Percentiles rank a stretch among this genome's conserved stretches.
Evolutionary conservation across 2,797 vertebrate species (phyloP).

Genomic region (Darevskia nairensis): DNA sequence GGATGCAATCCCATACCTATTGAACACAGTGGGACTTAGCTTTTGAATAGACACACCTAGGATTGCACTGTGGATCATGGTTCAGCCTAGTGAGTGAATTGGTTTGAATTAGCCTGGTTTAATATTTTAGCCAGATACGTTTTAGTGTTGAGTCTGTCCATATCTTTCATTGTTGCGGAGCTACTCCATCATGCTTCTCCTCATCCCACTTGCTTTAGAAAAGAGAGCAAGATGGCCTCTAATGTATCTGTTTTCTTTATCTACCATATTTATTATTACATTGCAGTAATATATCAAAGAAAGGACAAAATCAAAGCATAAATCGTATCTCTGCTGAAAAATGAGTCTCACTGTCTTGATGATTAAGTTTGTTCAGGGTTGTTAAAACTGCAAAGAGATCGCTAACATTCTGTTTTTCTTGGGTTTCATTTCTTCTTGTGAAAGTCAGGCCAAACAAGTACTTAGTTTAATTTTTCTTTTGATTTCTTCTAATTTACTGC

Average conservation of each 20-base stretch:
- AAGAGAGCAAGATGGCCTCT: not conserved
- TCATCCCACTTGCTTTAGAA: constrained; percentile 1
- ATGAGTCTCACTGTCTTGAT: not conserved
- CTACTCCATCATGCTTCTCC: not conserved
- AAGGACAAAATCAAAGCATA: constrained; percentile 26
- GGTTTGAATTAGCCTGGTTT: not conserved
- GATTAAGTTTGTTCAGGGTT: constrained; percentile 11
- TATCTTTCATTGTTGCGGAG: accelerated
- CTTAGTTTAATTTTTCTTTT: constrained; percentile 50
- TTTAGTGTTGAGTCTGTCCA: not conserved
- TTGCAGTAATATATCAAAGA: not conserved
- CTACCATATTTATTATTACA: constrained; percentile 14
- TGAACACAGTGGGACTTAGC: too few relatives aligned
- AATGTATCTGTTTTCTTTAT: constrained; percentile 20
- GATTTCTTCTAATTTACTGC: not conserved
- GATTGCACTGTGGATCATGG: too few relatives aligned
- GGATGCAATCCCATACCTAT: too few relatives aligned
- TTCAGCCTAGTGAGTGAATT: not conserved
- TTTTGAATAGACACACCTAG: too few relatives aligned
- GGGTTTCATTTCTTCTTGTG: constrained; percentile 1
- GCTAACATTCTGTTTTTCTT: constrained; percentile 6
- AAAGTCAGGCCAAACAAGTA: constrained; percentile 40
- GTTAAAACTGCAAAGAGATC: constrained; percentile 9
- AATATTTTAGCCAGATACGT: not conserved
- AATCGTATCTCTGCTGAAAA: constrained; percentile 23